Conservation (phyloP, 2,888 invertebrate species). For the Girardia tigrina region DNA sequence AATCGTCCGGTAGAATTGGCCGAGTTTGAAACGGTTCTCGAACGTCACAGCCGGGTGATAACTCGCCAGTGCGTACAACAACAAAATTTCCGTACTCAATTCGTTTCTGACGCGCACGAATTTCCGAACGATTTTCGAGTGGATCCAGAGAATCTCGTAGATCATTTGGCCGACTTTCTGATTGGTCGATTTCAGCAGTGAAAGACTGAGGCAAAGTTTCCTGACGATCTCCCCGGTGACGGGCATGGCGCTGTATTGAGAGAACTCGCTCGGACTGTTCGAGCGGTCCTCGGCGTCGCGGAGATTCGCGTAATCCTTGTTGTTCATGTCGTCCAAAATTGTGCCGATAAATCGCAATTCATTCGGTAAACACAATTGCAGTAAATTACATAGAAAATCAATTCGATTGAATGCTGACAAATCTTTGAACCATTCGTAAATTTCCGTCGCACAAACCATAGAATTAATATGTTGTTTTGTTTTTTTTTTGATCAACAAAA, state of each 20-base stretch:
- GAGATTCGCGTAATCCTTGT: conserved; percentile 15
- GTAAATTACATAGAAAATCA: background rate
- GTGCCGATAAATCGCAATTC: conserved; percentile 19
- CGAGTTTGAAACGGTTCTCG: background rate
- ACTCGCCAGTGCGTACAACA: background rate
- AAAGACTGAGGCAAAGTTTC: background rate
- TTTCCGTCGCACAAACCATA: conserved; percentile 8
- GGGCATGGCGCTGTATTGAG: background rate
- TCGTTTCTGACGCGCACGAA: background rate
- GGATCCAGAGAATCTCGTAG: background rate
- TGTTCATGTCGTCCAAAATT: background rate
- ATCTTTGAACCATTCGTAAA: conserved; percentile 10
- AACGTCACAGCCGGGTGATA: conserved; percentile 10
- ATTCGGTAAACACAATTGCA: conserved; percentile 5
- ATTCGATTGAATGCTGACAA: conserved; percentile 1
- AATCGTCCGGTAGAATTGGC: too few relatives aligned
- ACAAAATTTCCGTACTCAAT: background rate
- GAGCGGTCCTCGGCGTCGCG: background rate
- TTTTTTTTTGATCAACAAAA: too few relatives aligned
- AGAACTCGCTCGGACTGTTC: background rate
- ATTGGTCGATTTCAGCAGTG: background rate
- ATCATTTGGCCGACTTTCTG: conserved; percentile 11
- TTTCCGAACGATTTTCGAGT: background rate
- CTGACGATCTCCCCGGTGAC: background rate
- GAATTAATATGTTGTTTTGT: too few relatives aligned